Evolutionary conservation across 1,140 invertebrate genomes (phyloP).

Genomic region (Sarcophaga peregrina): DNA sequence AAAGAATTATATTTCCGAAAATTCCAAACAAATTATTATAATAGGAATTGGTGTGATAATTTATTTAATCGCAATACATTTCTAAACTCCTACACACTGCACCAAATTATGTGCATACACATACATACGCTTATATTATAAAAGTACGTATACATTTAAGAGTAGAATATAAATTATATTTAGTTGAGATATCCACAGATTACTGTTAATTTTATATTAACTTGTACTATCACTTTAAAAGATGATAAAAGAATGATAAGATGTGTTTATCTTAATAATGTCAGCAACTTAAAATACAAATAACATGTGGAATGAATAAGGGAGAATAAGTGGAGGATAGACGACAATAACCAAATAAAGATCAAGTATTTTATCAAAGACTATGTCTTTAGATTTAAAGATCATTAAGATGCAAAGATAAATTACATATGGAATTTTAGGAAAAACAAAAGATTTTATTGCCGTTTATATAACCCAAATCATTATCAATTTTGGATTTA

Average conservation of each 20-base stretch:
- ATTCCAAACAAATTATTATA: no score
- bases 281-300: background rate
- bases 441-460: background rate
- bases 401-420: conserved; percentile 13
- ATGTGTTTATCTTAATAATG: background rate
- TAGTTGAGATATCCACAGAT: conserved; percentile 1
- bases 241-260: no score
- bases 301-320: background rate
- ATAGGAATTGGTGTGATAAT: background rate
- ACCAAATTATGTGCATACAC: background rate
- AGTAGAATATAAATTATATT: background rate
- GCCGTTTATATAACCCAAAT: background rate
- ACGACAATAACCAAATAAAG: conserved; percentile 15
- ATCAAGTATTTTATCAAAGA: background rate
- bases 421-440: background rate
- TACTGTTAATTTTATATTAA: conserved; percentile 12
- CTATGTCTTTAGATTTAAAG: background rate
- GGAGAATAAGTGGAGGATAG: background rate
- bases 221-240: background rate
- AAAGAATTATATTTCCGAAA: no score
- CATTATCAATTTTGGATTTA: background rate
- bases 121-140: background rate
- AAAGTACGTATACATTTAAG: background rate
- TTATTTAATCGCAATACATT: background rate
- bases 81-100: background rate